phyloP scores from a whole-genome alignment of 2,113 vertebrate genomes.

The Fulica atra region DNA sequence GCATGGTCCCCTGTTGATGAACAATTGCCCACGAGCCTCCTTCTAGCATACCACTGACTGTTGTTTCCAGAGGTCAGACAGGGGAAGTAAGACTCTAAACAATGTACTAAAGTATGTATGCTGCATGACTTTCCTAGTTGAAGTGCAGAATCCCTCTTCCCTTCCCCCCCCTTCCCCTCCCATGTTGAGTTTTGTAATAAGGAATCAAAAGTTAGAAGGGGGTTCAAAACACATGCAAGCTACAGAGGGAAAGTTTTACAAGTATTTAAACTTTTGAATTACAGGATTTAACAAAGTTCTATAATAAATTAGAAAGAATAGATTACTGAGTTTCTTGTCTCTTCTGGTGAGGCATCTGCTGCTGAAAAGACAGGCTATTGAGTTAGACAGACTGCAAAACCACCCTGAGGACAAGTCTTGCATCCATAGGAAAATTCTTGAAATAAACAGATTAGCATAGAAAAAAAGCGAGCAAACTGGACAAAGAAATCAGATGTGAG shows the following conservation, averaged over 20 bases:
- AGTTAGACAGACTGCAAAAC: not conserved
- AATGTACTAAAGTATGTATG: not conserved
- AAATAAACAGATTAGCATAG: not conserved
- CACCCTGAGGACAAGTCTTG: not conserved
- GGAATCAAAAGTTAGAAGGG: not conserved
- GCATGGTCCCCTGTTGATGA: not conserved
- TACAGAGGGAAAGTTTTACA: not conserved
- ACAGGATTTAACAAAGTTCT: not conserved
- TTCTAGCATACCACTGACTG: not conserved
- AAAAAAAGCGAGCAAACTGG: not conserved
- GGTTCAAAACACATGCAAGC: not conserved
- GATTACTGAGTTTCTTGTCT: not conserved
- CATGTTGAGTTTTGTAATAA: not conserved
- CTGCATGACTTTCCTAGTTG: not conserved
- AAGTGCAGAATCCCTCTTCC: not conserved
- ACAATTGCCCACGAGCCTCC: not conserved
- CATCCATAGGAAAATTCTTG: not conserved
- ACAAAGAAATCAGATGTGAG: not conserved
- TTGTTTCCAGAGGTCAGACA: not conserved
- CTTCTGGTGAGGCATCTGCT: not conserved
- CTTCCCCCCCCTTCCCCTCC: too few relatives aligned
- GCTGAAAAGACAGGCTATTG: not conserved
- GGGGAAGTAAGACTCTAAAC: not conserved
- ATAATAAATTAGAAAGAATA: not conserved
- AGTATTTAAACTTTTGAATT: not conserved